phyloP scores from a whole-genome alignment of 2,797 vertebrate genomes.

The Scomberomorus guttatus region DNA sequence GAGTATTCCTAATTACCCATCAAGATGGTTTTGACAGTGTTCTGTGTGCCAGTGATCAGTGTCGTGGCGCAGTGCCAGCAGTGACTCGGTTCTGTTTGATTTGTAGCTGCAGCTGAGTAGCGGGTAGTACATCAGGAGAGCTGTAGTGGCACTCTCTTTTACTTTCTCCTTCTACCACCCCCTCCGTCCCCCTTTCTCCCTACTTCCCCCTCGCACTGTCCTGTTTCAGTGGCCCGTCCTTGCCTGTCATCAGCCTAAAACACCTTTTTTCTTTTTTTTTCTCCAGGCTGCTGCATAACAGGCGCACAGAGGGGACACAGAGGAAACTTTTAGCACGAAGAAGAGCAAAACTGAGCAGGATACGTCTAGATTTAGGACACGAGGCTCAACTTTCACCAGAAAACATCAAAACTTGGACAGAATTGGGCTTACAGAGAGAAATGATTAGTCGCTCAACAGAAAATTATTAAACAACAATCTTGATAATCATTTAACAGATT shows the following conservation, averaged over 20 bases:
- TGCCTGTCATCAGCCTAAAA: constrained; percentile 75
- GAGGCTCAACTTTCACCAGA: neutral
- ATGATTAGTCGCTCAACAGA: neutral
- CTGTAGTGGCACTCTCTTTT: constrained; percentile 52
- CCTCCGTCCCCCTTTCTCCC: neutral
- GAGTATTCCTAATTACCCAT: constrained; percentile 82
- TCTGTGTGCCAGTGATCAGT: constrained; percentile 79
- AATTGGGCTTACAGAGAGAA: neutral
- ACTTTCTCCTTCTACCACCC: constrained; percentile 13
- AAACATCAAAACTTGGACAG: neutral
- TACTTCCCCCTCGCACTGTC: constrained; percentile 31
- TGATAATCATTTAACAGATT: neutral
- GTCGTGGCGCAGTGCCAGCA: constrained; percentile 68
- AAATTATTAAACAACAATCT: neutral
- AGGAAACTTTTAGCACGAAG: constrained; percentile 30
- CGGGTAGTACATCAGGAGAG: constrained; percentile 57
- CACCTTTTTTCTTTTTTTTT: constrained; percentile 46
- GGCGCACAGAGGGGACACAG: constrained; percentile 37
- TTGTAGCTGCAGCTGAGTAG: constrained; percentile 78
- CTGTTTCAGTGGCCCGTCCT: constrained; percentile 69
- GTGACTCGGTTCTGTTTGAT: constrained; percentile 77
- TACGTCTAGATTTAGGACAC: neutral
- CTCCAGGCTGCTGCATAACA: constrained; percentile 61
- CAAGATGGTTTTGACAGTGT: constrained; percentile 81
- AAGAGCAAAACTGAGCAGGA: constrained; percentile 10